Conservation (phyloP, 2,797 vertebrate species). For the Myotis findleyi region DNA sequence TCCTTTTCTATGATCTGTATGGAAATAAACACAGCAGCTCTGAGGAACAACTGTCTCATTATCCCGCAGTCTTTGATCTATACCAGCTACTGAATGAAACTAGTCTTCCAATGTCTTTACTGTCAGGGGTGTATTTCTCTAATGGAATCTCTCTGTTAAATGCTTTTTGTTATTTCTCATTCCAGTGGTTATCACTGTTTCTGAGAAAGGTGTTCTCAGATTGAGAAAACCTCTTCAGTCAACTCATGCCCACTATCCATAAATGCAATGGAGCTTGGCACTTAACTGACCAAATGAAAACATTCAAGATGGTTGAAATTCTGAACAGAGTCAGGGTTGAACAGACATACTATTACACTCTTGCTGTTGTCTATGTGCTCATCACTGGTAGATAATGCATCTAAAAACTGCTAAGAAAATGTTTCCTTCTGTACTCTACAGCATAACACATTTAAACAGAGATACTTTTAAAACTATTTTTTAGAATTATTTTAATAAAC, state of each 20-base stretch:
- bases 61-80: background rate
- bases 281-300: background rate
- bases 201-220: background rate
- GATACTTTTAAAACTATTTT: background rate
- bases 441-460: background rate
- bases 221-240: background rate
- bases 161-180: background rate
- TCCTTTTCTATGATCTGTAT: slow-evolving; percentile 51
- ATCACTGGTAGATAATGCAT: background rate
- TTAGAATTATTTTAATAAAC: slow-evolving; percentile 32
- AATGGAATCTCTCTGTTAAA: background rate
- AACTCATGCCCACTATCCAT: background rate
- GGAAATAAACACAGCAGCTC: slow-evolving; percentile 46
- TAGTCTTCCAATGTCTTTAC: background rate
- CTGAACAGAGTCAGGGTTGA: background rate
- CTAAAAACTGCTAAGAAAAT: slow-evolving; percentile 10
- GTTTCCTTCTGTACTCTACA: background rate
- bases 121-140: background rate
- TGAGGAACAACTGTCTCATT: background rate
- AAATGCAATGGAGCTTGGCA: background rate
- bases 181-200: background rate
- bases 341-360: background rate
- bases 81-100: background rate
- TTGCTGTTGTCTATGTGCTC: background rate
- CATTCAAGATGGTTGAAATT: background rate